Evolutionary conservation across 1,140 invertebrate species (phyloP), one percentile per base, ranked within the genome.

Genomic region (Cydia fagiglandana): DNA sequence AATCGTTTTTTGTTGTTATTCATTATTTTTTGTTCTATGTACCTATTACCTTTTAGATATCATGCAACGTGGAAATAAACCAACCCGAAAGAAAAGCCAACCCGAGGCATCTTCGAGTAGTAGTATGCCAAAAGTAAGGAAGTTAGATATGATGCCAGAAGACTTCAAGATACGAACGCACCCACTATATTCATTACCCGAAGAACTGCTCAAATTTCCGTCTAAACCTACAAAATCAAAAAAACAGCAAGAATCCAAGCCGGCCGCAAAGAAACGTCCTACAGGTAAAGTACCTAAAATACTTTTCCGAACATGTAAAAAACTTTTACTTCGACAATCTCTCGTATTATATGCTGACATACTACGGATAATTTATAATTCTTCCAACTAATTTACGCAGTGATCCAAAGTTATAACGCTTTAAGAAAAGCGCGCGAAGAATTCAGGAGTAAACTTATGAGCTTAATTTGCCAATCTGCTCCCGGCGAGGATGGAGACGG

Each of bases 391-490:
- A 24, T 24, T 20, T 61, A 20, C 82, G 79, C 83, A 91, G 93
- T 93, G 75, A 91, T 94, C 87, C 89, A 94, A 87, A 94, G 94
- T 61, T 97, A 95, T 84, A 94, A 95, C 2, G 90, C 93, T 3
- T 94, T 96, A 85, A 95, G 96, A 53, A 95, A 95, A 91, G 95
- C 96, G 77, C 93, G 97, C 30, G 96, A 98, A 91, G 95, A 96
- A 77, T 99, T 98, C 93, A 94, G 97, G 24, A 93, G 94, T 73
- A 95, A 96, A 83, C 91, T 98, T 73, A 95, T 98, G 38, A 94
- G 95, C 81, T 93, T 97, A 66, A 96, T 97, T 50, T 93, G 96
- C 34, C 93, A 94, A 77, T 90, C 92, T 28, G 85, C 87, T 28
- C 87, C 86, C 13, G 90, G 88, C 6, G 91, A 91, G 76, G 88